Percentiles rank a stretch among this genome's conserved stretches.
phyloP scores from a whole-genome alignment of 2,888 invertebrate species.

The Cetonia aurata region DNA sequence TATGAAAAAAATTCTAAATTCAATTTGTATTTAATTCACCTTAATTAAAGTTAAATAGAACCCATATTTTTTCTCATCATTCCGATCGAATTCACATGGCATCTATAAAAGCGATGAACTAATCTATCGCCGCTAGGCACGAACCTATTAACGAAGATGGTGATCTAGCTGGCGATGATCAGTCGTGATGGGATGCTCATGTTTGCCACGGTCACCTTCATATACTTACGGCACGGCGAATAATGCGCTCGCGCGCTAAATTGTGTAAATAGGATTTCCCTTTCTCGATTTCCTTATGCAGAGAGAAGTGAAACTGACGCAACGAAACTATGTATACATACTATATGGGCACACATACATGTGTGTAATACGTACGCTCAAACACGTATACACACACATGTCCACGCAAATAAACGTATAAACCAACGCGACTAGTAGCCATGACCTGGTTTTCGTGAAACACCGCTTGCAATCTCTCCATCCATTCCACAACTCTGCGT shows the following conservation, averaged over 20 bases:
- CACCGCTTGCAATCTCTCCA: constrained; percentile 24
- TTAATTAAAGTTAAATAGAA: no score
- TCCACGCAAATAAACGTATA: constrained; percentile 33
- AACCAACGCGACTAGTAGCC: constrained; percentile 36
- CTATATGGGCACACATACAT: not conserved
- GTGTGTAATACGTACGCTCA: not conserved
- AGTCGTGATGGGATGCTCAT: not conserved
- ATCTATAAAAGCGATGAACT: no score
- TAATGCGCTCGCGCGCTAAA: constrained; percentile 13
- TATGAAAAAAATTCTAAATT: no score
- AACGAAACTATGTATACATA: constrained; percentile 44
- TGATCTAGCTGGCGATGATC: constrained; percentile 1
- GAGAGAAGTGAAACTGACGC: constrained; percentile 58
- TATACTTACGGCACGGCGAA: not conserved
- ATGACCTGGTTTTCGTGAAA: constrained; percentile 38
- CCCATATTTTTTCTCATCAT: no score
- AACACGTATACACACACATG: not conserved
- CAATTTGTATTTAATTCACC: no score
- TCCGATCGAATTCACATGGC: no score
- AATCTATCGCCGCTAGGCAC: no score
- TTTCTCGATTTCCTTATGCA: constrained; percentile 62
- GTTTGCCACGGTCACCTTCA: constrained; percentile 29
- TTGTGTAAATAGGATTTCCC: constrained; percentile 60
- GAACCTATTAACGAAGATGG: not conserved
- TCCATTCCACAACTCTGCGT: not conserved